Evolutionary conservation across 2,113 vertebrate genomes (phyloP), one percentile per base, ranked within the genome.

Genomic region (Lontra canadensis): DNA sequence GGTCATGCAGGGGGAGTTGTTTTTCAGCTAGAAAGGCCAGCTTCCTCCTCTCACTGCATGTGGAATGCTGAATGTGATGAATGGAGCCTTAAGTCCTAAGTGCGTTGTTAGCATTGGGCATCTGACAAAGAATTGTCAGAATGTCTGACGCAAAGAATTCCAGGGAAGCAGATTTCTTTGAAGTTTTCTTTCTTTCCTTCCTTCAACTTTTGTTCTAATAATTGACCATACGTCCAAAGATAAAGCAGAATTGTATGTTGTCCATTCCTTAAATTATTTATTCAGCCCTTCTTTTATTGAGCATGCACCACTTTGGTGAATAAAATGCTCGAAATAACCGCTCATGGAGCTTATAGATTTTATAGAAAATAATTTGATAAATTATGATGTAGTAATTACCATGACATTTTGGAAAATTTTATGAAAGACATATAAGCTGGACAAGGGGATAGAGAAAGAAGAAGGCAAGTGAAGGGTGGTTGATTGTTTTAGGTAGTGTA

Each of bases 21-120:
- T 95, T 95, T 97, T 96, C 67, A 95, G 96, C 80, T 39, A 42
- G 44, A 87, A 97, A 69, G 42, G 42, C 95, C 0, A 0, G 17
- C 79, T 97, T 97, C 73, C 95, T 95, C 92, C 78, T 63, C 0
- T 0, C 86, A 67, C 55, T 95, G 82, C 74, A 0, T 96, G 93
- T 95, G 94, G 96, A 97, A 94, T 79, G 59, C 55, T 97, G 92
- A 79, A 78, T 7, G 0, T 97, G 98, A 98, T 93, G 91, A 98
- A 98, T 96, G 9, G 0, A 1, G 36, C 6, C 7, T 57, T 76
- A 6, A 95, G 88, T 94, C 94, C 96, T 90, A 47, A 47, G 4
- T 91, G 63, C 73, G 42, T 83, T 94, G 26, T 0, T 88, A 95
- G 39, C 88, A 90, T 0, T 7, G 26, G 49, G 13, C 55, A 49